Conservation (phyloP, 1,140 invertebrate genomes). For the Pogonus chalceus region DNA sequence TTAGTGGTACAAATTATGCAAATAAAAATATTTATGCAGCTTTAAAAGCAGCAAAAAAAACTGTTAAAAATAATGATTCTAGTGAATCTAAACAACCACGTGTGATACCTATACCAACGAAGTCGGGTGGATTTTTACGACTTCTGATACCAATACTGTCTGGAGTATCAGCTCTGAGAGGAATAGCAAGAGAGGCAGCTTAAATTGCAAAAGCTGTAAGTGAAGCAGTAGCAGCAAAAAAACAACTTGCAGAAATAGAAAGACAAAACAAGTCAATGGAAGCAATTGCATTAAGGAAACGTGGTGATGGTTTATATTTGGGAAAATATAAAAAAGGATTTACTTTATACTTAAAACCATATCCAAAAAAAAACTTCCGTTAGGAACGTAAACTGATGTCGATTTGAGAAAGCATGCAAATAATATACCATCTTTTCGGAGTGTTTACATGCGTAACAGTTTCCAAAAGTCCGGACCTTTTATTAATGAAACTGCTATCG, state of each 20-base stretch:
- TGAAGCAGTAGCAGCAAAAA: slow-evolving; percentile 24
- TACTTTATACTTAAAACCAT: too few relatives aligned
- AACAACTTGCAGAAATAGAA: slow-evolving; percentile 24
- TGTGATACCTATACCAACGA: slow-evolving; percentile 29
- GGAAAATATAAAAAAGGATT: slow-evolving; percentile 32
- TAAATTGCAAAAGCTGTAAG: slow-evolving; percentile 29
- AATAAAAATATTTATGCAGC: too few relatives aligned
- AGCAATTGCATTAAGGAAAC: slow-evolving; percentile 26
- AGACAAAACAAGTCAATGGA: slow-evolving; percentile 31
- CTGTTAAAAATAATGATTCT: too few relatives aligned
- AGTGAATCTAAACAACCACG: slow-evolving; percentile 15
- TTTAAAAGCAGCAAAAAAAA: slow-evolving; percentile 14
- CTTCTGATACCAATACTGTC: slow-evolving; percentile 31
- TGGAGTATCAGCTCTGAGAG: slow-evolving; percentile 29
- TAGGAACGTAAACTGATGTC: slow-evolving; percentile 19
- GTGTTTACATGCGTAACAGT: slow-evolving; percentile 28
- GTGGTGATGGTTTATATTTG: slow-evolving; percentile 23
- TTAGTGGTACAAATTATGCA: too few relatives aligned
- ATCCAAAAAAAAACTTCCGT: slow-evolving; percentile 25
- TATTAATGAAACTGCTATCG: slow-evolving; percentile 20
- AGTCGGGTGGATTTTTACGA: slow-evolving; percentile 29
- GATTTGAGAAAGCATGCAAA: slow-evolving; percentile 20
- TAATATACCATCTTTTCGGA: slow-evolving; percentile 26
- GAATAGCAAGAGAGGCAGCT: slow-evolving; percentile 25
- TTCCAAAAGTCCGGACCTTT: slow-evolving; percentile 16